A percentile compares a stretch with the other conserved stretches of the same genome.
Conservation (phyloP, 2,113 vertebrate species). For the Rhynchopsitta pachyrhyncha region DNA sequence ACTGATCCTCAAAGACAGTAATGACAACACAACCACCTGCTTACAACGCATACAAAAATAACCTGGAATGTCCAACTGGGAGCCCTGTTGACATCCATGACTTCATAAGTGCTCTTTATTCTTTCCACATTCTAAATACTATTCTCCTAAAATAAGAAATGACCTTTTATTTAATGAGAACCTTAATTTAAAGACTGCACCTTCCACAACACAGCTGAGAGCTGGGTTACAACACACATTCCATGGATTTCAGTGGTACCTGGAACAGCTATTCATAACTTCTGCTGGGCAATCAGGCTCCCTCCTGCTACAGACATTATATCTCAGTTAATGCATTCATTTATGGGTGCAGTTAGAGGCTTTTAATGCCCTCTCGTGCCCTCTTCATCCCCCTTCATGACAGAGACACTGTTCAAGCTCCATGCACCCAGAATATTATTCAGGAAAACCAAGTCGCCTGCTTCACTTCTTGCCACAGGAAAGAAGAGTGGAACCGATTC, state of each 20-base stretch:
- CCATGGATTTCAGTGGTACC: neutral
- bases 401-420: neutral
- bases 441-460: neutral
- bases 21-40: slow-evolving; percentile 20
- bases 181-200: neutral
- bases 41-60: slow-evolving; percentile 5
- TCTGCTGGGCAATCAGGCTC: neutral
- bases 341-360: neutral
- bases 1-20: neutral
- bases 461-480: neutral
- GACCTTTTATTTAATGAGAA: neutral
- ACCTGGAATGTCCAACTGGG: neutral
- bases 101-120: slow-evolving; percentile 14
- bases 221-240: neutral
- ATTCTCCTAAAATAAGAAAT: slow-evolving; percentile 8
- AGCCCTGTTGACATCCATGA: neutral
- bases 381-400: neutral
- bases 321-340: neutral
- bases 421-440: neutral
- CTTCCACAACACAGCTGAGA: neutral
- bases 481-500: neutral
- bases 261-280: neutral
- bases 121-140: neutral
- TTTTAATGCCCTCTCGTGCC: neutral
- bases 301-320: neutral